phyloP scores from a whole-genome alignment of 2,113 vertebrate genomes.

The Lates calcarifer region DNA sequence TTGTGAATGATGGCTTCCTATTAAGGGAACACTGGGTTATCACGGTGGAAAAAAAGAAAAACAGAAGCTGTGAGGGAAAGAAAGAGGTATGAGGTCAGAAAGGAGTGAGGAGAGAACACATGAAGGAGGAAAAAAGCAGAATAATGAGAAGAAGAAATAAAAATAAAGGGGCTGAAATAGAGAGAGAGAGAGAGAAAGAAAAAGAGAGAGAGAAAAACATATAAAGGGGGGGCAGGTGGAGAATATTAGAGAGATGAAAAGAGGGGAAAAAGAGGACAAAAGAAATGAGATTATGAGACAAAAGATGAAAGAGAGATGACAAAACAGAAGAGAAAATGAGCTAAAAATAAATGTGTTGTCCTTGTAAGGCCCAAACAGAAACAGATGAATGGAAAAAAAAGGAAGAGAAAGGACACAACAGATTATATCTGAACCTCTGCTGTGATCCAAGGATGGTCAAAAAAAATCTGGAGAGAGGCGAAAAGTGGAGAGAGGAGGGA shows the following conservation, averaged over 20 bases:
- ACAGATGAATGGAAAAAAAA: conserved; percentile 8
- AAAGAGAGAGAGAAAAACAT: conserved; percentile 59
- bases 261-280: not conserved
- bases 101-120: not conserved
- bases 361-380: conserved; percentile 7
- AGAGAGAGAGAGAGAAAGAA: conserved; percentile 72
- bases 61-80: not conserved
- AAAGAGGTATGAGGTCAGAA: not conserved
- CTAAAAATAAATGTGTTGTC: not conserved
- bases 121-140: not conserved
- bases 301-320: not conserved
- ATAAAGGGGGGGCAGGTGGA: conserved; percentile 17
- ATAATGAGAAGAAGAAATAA: conserved; percentile 14
- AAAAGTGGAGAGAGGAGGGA: not conserved
- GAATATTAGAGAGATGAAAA: conserved; percentile 42
- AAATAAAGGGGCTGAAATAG: not conserved
- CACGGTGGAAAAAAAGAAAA: conserved; percentile 73
- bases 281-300: conserved; percentile 11
- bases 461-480: not conserved
- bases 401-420: not conserved
- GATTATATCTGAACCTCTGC: conserved; percentile 17
- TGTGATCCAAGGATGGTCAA: not conserved
- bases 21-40: conserved; percentile 89
- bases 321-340: not conserved
- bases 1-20: conserved; percentile 96